Conservation (phyloP, 2,797 vertebrate species). For the Typhlichthys eigenmanni region DNA sequence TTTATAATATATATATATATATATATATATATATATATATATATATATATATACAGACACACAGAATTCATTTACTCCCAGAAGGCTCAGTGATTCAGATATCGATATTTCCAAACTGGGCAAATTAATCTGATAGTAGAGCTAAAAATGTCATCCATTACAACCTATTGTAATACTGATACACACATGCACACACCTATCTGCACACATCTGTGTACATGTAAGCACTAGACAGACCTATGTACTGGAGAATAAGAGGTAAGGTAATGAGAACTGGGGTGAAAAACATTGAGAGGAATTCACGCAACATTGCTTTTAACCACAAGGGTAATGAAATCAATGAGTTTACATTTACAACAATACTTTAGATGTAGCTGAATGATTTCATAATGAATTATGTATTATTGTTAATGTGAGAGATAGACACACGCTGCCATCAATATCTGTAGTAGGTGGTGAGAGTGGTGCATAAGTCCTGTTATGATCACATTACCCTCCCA, state of each 20-base stretch:
- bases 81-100: slow-evolving; percentile 31
- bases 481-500: slow-evolving; percentile 37
- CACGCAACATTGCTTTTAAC: too few species aligned
- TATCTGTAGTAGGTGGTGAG: too few species aligned
- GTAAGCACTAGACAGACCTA: background rate
- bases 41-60: background rate
- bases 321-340: background rate
- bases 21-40: too few species aligned
- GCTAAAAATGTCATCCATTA: slow-evolving; percentile 58
- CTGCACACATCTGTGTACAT: background rate
- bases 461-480: too few species aligned
- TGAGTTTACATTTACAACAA: too few species aligned
- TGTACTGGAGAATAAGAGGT: slow-evolving; percentile 19
- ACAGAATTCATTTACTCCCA: slow-evolving; percentile 20
- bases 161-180: slow-evolving; percentile 25
- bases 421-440: too few species aligned
- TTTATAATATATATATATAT: too few species aligned
- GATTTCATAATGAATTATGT: too few species aligned
- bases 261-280: slow-evolving; percentile 20
- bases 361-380: too few species aligned
- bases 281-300: slow-evolving; percentile 14
- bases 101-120: slow-evolving; percentile 59
- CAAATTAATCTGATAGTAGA: slow-evolving; percentile 57
- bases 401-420: too few species aligned
- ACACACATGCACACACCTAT: slow-evolving; percentile 8